These are phyloP conservation scores for Chrysolina haemoptera DNA, from an alignment of 2,888 invertebrate species.

Conservation along the genomic window DNA sequence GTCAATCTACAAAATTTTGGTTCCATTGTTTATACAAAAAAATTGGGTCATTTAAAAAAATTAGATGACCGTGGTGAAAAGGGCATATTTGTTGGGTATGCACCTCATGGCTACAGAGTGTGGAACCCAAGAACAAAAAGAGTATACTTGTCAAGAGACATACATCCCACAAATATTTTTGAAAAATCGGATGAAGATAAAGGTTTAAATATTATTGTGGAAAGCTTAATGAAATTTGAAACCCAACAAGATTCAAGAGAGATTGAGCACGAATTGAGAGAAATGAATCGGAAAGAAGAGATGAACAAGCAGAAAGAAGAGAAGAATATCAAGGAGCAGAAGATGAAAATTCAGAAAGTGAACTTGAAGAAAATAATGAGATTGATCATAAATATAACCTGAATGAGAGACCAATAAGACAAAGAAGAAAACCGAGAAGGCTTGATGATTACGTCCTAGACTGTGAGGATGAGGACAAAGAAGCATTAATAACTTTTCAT, in stretches of 20 bases:
- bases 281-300: too few species aligned
- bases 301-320: too few species aligned
- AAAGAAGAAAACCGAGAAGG: too few species aligned
- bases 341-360: not conserved
- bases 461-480: too few species aligned
- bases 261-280: too few species aligned
- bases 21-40: conserved; percentile 12
- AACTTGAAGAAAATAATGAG: not conserved
- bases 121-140: conserved; percentile 15
- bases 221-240: conserved; percentile 16
- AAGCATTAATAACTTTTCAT: too few species aligned
- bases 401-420: too few species aligned
- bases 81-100: not conserved
- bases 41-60: conserved; percentile 3
- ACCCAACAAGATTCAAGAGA: not conserved
- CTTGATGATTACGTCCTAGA: too few species aligned
- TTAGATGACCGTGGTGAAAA: conserved; percentile 8
- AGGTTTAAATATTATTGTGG: conserved; percentile 6
- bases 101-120: not conserved
- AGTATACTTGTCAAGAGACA: conserved; percentile 13
- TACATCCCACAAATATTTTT: conserved; percentile 4
- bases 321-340: conserved; percentile 8
- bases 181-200: conserved; percentile 8
- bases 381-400: not conserved
- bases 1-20: conserved; percentile 4